Evolutionary conservation across 2,113 vertebrate species (phyloP).

Genomic region (rat (Rattus norvegicus)): DNA sequence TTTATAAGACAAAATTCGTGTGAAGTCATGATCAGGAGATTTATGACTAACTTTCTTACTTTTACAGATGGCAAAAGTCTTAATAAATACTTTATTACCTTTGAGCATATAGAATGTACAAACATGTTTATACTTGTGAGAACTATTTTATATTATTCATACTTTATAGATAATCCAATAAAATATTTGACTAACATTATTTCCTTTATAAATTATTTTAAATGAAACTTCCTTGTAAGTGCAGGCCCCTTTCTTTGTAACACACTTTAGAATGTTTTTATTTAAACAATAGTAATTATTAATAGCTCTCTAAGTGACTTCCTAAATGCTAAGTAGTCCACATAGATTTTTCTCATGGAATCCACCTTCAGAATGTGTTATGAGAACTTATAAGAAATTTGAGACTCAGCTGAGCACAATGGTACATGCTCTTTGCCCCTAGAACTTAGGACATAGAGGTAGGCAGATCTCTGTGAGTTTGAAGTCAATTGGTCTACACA

Average conservation of each 20-base stretch:
- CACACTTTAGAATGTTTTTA: not conserved
- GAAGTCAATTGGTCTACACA: not conserved
- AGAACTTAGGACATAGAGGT: not conserved
- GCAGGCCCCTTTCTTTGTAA: not conserved
- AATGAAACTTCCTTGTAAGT: not conserved
- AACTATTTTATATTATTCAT: not conserved
- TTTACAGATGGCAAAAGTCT: not conserved
- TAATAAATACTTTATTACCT: not conserved
- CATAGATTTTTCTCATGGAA: not conserved
- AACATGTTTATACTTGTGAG: not conserved
- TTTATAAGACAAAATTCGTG: slow-evolving; percentile 20
- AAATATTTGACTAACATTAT: not conserved
- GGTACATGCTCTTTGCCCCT: not conserved
- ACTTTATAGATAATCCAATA: not conserved
- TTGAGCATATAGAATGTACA: not conserved
- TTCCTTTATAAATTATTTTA: not conserved
- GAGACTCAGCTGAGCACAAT: not conserved
- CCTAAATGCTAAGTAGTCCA: not conserved
- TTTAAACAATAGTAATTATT: not conserved
- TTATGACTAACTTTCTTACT: slow-evolving; percentile 38
- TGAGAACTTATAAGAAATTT: not conserved
- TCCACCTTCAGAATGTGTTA: not conserved
- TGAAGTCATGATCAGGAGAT: not conserved
- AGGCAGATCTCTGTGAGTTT: not conserved
- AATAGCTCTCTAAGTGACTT: not conserved